Base-by-base conservation (phyloP, 2,888 invertebrate genomes). In the Latrodectus hesperus region DNA sequence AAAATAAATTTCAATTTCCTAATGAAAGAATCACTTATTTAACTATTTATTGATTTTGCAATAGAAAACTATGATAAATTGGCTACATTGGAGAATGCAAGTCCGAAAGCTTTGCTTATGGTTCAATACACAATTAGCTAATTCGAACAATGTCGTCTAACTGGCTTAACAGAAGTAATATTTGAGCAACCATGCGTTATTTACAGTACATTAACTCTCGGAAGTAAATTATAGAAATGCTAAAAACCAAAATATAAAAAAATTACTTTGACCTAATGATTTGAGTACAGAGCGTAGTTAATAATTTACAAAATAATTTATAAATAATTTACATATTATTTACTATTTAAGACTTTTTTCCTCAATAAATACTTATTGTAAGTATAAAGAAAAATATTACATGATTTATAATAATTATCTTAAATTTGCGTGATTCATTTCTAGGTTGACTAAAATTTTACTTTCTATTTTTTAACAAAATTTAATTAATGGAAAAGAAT, bases 151-250 rank as follows among this genome's bases (percentile, higher is more conserved):
- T 65, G 64, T 49, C 16, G 70, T 16, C 64, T 70, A 76, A 76
- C 76, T 76, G 83, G 53, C 71, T 65, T 83, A 83, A 64, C 76
- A 71, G 60, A 49, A 70, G 76, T 76, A 10, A 76, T 75, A 72
- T 76, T 76, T 83, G 76, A 26, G 16, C 52, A 71, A 70, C 51
- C 83, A 76, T 52, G 76, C 83, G 83, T n/a, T 55, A 49, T 65
- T 55, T 67, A 38, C 55, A 16, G 38, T 60, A 60, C 60, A n/a
- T 60, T 12, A 60, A 60, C 11, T 60, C 60, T 6, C 1, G 4
- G 38, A 38, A 38, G 38, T 38, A 38, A 38, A 38, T 38, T 38
- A 38, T 4, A 38, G 38, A 38, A 38, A 38, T 6, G 38, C 1
- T 6, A 0, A 38, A 38, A 38, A 38, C 38, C 38, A 38, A 38